These are phyloP conservation scores for Vanessa cardui DNA, from an alignment of 2,888 invertebrate genomes.

Conservation along the genomic window DNA sequence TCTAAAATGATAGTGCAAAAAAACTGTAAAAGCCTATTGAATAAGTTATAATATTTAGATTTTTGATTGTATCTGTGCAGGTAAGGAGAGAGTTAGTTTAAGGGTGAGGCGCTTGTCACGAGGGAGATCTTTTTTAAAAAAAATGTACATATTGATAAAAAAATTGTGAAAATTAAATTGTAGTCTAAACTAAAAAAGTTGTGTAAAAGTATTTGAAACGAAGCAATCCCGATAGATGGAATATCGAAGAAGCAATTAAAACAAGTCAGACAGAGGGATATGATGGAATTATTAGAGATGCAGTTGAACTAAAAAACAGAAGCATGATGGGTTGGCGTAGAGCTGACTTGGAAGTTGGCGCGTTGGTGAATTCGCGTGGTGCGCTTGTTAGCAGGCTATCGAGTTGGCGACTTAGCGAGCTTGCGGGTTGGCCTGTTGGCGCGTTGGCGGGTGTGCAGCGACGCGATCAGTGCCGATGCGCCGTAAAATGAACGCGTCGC, in stretches of 20 bases:
- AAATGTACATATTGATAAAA: no score
- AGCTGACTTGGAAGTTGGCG: neutral
- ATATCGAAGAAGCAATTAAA: slow-evolving; percentile 20
- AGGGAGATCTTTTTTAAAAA: no score
- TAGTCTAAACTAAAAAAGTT: no score
- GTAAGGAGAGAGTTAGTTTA: no score
- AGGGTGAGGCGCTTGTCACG: no score
- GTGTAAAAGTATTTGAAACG: neutral
- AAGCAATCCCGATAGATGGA: slow-evolving; percentile 1
- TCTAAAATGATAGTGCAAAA: no score
- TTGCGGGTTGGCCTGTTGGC: neutral
- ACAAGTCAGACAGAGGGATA: slow-evolving; percentile 21
- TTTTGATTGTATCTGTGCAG: no score
- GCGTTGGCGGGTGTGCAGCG: slow-evolving; percentile 17
- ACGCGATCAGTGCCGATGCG: slow-evolving; percentile 18
- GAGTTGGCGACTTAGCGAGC: neutral
- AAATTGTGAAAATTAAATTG: no score
- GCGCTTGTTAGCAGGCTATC: neutral
- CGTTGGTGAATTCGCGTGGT: neutral
- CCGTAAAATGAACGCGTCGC: slow-evolving; percentile 26
- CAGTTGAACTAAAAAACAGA: slow-evolving; percentile 24
- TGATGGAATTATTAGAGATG: slow-evolving; percentile 30
- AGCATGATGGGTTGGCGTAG: neutral
- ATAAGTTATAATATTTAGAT: no score
- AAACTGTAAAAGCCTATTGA: no score